Base-by-base conservation (phyloP, 92 coral and sea anemone genomes). In the Desmophyllum pertusum region DNA sequence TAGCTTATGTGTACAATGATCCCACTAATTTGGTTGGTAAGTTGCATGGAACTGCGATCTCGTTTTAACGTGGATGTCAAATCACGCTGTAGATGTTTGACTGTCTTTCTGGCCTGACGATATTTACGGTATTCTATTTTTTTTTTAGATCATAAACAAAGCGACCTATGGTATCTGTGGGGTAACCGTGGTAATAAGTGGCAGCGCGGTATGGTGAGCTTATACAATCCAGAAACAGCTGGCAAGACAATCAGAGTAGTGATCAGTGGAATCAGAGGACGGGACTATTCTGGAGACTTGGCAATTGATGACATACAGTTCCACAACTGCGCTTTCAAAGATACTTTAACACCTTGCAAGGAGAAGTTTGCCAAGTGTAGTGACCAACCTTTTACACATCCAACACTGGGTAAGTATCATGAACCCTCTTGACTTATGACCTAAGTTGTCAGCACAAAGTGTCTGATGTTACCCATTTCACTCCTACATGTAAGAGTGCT, bases 251-350 rank as follows among this genome's bases (percentile, higher is more conserved):
- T 89, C 38, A 86, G 76, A 71, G 79, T 96, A 4, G 93, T 88
- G 46, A 75, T 96, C 21, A 65, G 90, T 38, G 98, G 91, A 14
- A 81, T 77, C 51, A 89, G 99, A 45, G 95, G 97, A 18, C 89
- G 72, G 89, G 93, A 95, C 45, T 92, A 90, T 80, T 57, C 43
- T 41, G 99, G 99, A 13, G 99, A 96, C 78, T 90, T 96, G 17
- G 99, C 99, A 17, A 85, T 96, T 30, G 99, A 96, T 51, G 99
- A 96, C 83, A 84, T 96, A 17, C 19, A 73, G 80, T 84, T 94
- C 92, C 89, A 86, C 88, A 94, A 94, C 84, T 91, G 95, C 55
- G 77, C 71, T 3, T 94, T 91, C 76, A 37, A 83, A 76, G 93
- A 91, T 75, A 36, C 38, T 6, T 27, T 8, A 11, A 86, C 89